Base-by-base conservation (phyloP, 2,888 invertebrate genomes). In the Lampropteryx suffumata region DNA sequence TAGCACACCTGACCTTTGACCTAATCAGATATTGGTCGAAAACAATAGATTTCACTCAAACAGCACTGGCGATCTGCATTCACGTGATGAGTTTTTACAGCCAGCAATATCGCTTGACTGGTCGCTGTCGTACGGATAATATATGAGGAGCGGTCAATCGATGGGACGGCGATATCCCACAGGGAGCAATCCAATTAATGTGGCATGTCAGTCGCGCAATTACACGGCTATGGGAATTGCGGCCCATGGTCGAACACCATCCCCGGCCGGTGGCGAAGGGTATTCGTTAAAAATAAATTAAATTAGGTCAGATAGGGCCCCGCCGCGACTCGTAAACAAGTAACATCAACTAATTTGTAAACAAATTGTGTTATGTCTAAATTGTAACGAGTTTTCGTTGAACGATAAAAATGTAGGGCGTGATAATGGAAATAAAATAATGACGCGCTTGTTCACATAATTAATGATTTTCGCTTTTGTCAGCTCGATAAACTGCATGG, bases 161-260 rank as follows among this genome's bases (percentile, higher is more conserved):
- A 66, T 59, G 64, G 64, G 61, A 48, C 58, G 59, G 55, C 52
- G 58, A 52, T 57, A 58, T 57, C 53, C 69, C 68, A 67, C 64
- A 67, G 71, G 70, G 75, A 66, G 61, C 62, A 62, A 73, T 77
- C 76, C 80, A 81, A 82, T 82, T 79, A 82, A 72, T 61, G 66
- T 56, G 68, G 68, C 70, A 71, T 73, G 80, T 78, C 74, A 71
- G 64, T 59, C 59, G 63, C 64, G 70, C 71, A 71, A 82, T 81
- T 75, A 76, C 74, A 66, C 53, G 64, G 59, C 75, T 62, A 55
- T 54, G 59, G 71, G 74, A 76, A 71, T 55, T 61, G 62, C 32
- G 44, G 35, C 27, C 44, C 51, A 47, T 43, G 47, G 43, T 39
- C 26, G 47, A 43, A 26, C 48, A 24, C 44, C 51, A 34, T 49